Evolutionary conservation across 2,113 vertebrate genomes (phyloP), one percentile per base, ranked within the genome.

Genomic region (Ivindomyrus marchei): DNA sequence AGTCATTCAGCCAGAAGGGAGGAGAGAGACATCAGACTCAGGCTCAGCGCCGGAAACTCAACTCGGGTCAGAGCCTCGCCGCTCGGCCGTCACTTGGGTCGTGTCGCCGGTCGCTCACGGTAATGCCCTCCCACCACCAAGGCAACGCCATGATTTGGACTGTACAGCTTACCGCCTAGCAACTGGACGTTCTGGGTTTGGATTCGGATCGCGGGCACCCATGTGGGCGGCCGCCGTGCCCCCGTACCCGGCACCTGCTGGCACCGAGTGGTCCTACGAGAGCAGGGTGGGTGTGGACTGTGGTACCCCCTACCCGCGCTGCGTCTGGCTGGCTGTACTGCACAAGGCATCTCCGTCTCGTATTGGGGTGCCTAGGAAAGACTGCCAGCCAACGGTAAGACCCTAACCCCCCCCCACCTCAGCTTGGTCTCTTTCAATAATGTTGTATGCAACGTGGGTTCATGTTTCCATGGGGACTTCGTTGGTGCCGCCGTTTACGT

Each of bases 281-380:
- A 95, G 96, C 39, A 95, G 96, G 21, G 96, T 98, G 84, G 98
- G 98, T 45, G 97, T 98, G 92, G 97, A 98, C 94, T 98, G 98
- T 94, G 98, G 97, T 92, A 94, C 96, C 88, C 97, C 97, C 0
- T 97, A 99, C 91, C 98, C 98, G 1, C 96, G 97, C 92, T 99
- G 97, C 93, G 96, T 99, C 93, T 98, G 97, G 98, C 92, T 99
- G 92, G 97, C 97, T 13, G 97, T 95, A 92, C 95, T 97, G 56
- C 92, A 93, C 11, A 95, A 96, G 0, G 89, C 91, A 52, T 24
- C 91, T 56, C 2, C 58, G 4, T 91, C 91, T 21, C 88, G 89
- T 17, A 15, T 39, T 91, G 84, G 80, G 70, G 53, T 8, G n/a
- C 83, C 56, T 58, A 62, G 88, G 83, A 90, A 31, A 87, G 88